Evolutionary conservation across 2,113 vertebrate genomes (phyloP), one percentile per base, ranked within the genome.

Genomic region (Lampris megalopsis): DNA sequence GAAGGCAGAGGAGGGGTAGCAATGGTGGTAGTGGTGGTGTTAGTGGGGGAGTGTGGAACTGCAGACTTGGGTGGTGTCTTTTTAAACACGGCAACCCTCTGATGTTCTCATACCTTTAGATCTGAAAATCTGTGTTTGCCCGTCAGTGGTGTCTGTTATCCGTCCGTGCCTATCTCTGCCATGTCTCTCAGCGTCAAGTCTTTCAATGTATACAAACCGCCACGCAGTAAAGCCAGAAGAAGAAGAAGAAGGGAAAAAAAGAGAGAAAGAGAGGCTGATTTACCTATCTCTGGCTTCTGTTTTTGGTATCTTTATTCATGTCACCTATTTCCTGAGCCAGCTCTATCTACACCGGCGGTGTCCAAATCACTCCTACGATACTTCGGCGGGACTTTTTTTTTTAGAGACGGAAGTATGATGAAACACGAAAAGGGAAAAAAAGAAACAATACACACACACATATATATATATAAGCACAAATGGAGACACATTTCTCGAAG

Each of bases 401-500:
- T 58, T 41, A n/a, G 45, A 48, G 69, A 50, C 6, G 71, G 84
- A 81, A 82, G 68, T 82, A 71, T 87, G 90, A 91, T 89, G 88
- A 91, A 90, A 92, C 83, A 60, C n/a, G n/a, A n/a, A n/a, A n/a
- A n/a, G n/a, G n/a, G n/a, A n/a, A n/a, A n/a, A n/a, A n/a, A 0
- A 11, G 9, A 88, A 87, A 91, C 89, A 90, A 90, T 84, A 65
- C n/a, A n/a, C 0, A 1, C 71, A 64, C 62, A 64, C n/a, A n/a
- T n/a, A n/a, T n/a, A n/a, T n/a, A n/a, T n/a, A n/a, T n/a, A n/a
- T 60, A 79, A 76, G 73, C 79, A 63, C 13, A 5, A 82, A 85
- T 70, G 84, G 85, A 48, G 70, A 85, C 82, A 83, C 89, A 82
- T 89, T 92, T 91, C 82, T 86, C 78, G 82, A 89, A 89, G 85